These are phyloP conservation scores for Morone chrysops DNA, from an alignment of 2,113 vertebrate genomes.

Conservation along the genomic window DNA sequence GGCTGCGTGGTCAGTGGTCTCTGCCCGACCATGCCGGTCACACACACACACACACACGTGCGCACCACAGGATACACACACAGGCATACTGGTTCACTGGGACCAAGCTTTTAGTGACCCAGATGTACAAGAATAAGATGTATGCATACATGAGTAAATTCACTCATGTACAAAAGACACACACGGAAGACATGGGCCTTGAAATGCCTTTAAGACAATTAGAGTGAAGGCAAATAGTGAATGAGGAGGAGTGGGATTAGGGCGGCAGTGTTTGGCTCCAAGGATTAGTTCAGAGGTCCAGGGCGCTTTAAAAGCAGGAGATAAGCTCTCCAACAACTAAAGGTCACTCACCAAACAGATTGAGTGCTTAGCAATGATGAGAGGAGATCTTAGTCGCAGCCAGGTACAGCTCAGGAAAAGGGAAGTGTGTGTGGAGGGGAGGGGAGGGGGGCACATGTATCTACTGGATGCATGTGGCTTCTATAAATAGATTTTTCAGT, in stretches of 20 bases:
- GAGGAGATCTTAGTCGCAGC: conserved; percentile 52
- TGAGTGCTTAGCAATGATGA: conserved; percentile 74
- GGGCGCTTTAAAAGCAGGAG: conserved; percentile 66
- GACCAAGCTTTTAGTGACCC: conserved; percentile 28
- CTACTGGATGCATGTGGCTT: not conserved
- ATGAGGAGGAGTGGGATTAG: conserved; percentile 67
- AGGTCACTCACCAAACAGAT: conserved; percentile 78
- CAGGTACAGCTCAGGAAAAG: conserved; percentile 45
- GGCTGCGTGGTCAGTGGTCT: conserved; percentile 61
- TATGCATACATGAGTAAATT: conserved; percentile 11
- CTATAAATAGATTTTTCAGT: not conserved
- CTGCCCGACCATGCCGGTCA: conserved; percentile 30
- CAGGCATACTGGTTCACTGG: not conserved
- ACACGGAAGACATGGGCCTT: conserved; percentile 13
- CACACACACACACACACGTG: not conserved
- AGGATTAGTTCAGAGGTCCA: conserved; percentile 71
- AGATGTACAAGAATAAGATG: conserved; percentile 25
- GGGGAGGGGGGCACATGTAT: not conserved
- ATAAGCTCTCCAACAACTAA: conserved; percentile 76
- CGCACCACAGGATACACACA: not conserved
- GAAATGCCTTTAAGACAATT: conserved; percentile 66
- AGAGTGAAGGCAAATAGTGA: conserved; percentile 67
- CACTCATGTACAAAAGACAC: conserved; percentile 35
- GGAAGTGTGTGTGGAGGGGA: not conserved
- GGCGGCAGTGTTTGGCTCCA: conserved; percentile 62